Evolutionary conservation across 2,797 vertebrate species (phyloP).

Genomic region (Chiloscyllium punctatum): DNA sequence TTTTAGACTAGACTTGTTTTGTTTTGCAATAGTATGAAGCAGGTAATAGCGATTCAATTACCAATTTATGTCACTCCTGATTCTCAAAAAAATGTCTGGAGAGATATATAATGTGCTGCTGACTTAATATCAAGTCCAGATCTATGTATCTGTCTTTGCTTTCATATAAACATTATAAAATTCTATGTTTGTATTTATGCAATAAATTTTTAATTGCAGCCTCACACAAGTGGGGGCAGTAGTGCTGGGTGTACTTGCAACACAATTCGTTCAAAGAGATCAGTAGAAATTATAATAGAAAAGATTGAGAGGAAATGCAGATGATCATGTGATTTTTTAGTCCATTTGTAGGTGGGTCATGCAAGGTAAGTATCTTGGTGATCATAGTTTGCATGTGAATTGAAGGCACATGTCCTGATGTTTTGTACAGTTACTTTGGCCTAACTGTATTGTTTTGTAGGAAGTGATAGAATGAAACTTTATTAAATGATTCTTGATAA

Average conservation of each 20-base stretch:
- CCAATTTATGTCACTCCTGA: background rate
- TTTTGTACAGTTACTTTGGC: background rate
- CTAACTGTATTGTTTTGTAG: background rate
- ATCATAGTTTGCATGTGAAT: background rate
- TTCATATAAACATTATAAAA: background rate
- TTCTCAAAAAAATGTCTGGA: background rate
- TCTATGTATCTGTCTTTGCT: background rate
- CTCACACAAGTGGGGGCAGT: background rate
- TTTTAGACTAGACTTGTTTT: no score
- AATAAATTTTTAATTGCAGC: background rate
- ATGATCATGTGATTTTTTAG: background rate
- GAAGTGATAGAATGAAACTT: background rate
- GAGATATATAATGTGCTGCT: background rate
- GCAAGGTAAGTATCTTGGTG: background rate
- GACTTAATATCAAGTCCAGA: background rate
- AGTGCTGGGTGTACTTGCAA: background rate
- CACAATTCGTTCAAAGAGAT: background rate
- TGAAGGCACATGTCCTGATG: background rate
- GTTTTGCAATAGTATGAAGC: no score
- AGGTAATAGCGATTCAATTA: background rate
- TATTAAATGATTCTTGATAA: background rate
- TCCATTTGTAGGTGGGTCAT: background rate
- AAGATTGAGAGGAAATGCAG: background rate
- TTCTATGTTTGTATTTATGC: background rate
- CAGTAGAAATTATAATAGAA: background rate